Conservation (phyloP, 2,888 invertebrate species). For the Papilio protenor region DNA sequence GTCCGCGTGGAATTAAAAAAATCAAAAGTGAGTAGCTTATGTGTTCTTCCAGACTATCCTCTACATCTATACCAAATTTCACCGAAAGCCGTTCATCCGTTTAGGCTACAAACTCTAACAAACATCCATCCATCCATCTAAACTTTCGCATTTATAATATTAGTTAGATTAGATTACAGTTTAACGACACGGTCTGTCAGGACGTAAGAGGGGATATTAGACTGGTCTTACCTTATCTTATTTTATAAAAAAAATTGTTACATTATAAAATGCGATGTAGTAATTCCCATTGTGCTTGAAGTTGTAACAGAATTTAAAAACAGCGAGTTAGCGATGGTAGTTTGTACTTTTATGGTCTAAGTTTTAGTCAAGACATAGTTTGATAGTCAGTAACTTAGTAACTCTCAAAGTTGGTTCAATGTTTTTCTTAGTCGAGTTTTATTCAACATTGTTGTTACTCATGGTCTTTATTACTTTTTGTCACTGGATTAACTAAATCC, state of each 20-base stretch:
- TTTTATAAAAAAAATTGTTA: not conserved
- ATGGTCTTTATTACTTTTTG: not conserved
- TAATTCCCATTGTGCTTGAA: not conserved
- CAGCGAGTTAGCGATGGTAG: not conserved
- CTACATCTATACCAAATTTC: too few relatives aligned
- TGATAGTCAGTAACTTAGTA: constrained; percentile 4
- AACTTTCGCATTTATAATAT: too few relatives aligned
- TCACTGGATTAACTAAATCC: not conserved
- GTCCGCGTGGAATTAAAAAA: too few relatives aligned
- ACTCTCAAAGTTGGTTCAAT: not conserved
- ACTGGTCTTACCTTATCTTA: not conserved
- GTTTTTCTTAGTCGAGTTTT: not conserved
- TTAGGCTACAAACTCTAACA: too few relatives aligned
- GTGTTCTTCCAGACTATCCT: too few relatives aligned
- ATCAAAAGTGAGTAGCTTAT: too few relatives aligned
- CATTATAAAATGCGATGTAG: not conserved
- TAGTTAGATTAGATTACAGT: too few relatives aligned
- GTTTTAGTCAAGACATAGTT: constrained; percentile 13
- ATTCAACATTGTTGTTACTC: constrained; percentile 5
- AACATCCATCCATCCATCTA: too few relatives aligned
- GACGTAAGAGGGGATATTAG: too few relatives aligned
- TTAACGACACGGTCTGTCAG: too few relatives aligned
- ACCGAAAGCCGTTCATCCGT: too few relatives aligned
- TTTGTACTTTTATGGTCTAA: constrained; percentile 13
- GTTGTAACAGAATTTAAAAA: constrained; percentile 4